Evolutionary conservation across 2,113 vertebrate species (phyloP).

Genomic region (Garra rufa): DNA sequence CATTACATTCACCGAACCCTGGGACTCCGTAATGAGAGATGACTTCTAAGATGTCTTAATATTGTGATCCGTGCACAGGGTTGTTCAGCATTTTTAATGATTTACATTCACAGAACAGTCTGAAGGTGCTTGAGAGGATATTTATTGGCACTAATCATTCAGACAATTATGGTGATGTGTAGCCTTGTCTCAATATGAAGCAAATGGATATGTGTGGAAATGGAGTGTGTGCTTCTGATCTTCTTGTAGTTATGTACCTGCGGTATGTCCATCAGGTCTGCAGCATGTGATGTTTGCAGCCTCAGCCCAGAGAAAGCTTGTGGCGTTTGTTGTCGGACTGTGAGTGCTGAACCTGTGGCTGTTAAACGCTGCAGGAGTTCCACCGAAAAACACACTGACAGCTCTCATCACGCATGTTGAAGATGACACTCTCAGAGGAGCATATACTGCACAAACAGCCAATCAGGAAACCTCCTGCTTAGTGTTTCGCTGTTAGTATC

Average conservation of each 20-base stretch:
- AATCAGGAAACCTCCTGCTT: neutral
- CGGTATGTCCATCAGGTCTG: neutral
- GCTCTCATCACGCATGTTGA: neutral
- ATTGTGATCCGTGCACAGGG: neutral
- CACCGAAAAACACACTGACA: neutral
- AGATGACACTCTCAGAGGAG: neutral
- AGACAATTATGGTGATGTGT: neutral
- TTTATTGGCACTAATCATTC: neutral
- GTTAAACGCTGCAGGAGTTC: neutral
- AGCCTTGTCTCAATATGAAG: neutral
- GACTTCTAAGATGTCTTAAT: conserved; percentile 27
- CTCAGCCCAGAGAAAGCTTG: neutral
- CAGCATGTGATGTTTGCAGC: neutral
- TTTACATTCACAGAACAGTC: conserved; percentile 26
- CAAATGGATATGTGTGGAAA: neutral
- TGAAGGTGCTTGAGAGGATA: neutral
- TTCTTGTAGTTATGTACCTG: neutral
- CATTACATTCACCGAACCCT: neutral
- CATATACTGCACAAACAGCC: neutral
- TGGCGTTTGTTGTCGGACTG: neutral
- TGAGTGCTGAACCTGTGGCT: neutral
- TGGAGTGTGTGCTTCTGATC: neutral
- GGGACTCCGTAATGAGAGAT: conserved; percentile 4
- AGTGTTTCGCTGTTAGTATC: neutral
- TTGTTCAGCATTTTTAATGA: neutral